phyloP scores from a whole-genome alignment of 2,797 vertebrate species.

The Centropyge bicolor region DNA sequence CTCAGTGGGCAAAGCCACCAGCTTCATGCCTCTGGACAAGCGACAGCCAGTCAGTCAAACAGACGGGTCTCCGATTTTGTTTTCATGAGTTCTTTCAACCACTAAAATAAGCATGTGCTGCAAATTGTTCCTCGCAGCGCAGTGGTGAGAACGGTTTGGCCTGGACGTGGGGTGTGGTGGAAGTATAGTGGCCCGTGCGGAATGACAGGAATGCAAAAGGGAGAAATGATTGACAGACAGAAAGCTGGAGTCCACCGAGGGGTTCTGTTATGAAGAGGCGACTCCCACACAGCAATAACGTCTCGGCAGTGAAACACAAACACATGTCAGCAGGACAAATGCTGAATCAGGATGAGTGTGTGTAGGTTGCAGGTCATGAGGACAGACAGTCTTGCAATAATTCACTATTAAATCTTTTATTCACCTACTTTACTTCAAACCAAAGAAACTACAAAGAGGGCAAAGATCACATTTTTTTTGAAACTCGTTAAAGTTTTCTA shows the following conservation, averaged over 20 bases:
- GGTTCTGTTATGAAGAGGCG: slow-evolving; percentile 59
- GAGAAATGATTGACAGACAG: slow-evolving; percentile 63
- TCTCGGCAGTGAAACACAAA: slow-evolving; percentile 67
- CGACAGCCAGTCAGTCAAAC: slow-evolving; percentile 9
- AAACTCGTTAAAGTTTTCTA: slow-evolving; percentile 40
- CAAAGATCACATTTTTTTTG: slow-evolving; percentile 39
- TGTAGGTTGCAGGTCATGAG: neutral
- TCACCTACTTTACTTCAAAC: slow-evolving; percentile 57
- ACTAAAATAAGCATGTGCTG: slow-evolving; percentile 53
- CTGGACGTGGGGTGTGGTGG: slow-evolving; percentile 59
- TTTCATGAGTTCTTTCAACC: slow-evolving; percentile 36
- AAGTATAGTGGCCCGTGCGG: slow-evolving; percentile 45
- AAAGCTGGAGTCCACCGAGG: slow-evolving; percentile 40
- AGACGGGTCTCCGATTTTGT: slow-evolving; percentile 19
- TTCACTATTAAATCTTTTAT: slow-evolving; percentile 67
- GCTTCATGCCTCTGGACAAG: slow-evolving; percentile 1
- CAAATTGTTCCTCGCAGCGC: slow-evolving; percentile 33
- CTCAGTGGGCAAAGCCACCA: neutral
- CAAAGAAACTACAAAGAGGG: slow-evolving; percentile 48
- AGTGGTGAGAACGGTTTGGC: slow-evolving; percentile 52
- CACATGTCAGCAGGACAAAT: slow-evolving; percentile 73
- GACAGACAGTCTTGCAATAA: slow-evolving; percentile 30
- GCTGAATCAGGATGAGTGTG: slow-evolving; percentile 58
- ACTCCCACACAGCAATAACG: slow-evolving; percentile 77
- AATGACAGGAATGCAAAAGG: slow-evolving; percentile 77